Conservation (phyloP, 2,888 invertebrate genomes). For the Ochlodes sylvanus region DNA sequence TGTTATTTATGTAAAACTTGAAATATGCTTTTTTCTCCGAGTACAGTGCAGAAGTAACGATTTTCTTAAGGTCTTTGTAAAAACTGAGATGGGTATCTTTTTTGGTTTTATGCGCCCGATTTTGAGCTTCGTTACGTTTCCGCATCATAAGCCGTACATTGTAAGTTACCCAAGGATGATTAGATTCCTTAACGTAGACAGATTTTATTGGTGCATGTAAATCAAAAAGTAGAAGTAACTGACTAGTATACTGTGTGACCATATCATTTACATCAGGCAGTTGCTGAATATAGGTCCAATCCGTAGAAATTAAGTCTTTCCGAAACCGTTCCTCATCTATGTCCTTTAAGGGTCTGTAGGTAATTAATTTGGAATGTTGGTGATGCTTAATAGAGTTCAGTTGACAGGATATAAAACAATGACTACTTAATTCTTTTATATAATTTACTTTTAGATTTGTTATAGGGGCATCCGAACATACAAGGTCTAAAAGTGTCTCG, state of each 20-base stretch:
- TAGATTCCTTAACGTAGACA: neutral
- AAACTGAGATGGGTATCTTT: slow-evolving; percentile 21
- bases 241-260: neutral
- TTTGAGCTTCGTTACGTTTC: slow-evolving; percentile 20
- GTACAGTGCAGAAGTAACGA: neutral
- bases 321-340: neutral
- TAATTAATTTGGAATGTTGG: neutral
- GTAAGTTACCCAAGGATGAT: neutral
- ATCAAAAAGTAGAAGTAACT: neutral
- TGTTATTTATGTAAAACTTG: slow-evolving; percentile 25
- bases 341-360: slow-evolving; percentile 10
- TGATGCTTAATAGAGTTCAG: neutral
- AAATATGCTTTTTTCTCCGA: slow-evolving; percentile 22
- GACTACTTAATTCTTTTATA: neutral
- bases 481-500: slow-evolving; percentile 14
- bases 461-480: neutral
- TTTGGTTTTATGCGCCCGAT: slow-evolving; percentile 14
- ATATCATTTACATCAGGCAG: slow-evolving; percentile 5
- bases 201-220: slow-evolving; percentile 8
- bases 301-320: neutral
- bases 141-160: slow-evolving; percentile 36
- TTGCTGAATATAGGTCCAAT: neutral
- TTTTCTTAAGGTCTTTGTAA: slow-evolving; percentile 33
- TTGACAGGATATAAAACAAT: slow-evolving; percentile 1
- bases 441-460: neutral